Evolutionary conservation across 2,888 invertebrate species (phyloP).

Genomic region (Pemphredon lugubris): DNA sequence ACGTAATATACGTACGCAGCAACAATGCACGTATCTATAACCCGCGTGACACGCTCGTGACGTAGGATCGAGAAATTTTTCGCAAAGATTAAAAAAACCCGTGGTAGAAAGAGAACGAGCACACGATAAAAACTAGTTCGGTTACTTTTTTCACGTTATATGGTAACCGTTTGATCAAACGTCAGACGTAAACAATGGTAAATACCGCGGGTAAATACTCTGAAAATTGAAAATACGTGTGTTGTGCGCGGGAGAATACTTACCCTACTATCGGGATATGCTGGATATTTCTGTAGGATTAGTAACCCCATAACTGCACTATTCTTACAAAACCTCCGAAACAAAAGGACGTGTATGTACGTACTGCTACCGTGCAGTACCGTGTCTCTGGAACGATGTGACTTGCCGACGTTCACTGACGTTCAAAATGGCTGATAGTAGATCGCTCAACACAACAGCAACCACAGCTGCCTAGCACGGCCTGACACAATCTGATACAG

Average conservation of each 20-base stretch:
- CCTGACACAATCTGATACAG: too few species aligned
- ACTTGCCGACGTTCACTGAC: constrained; percentile 1
- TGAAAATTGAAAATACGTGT: neutral
- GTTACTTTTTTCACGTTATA: neutral
- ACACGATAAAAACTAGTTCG: too few species aligned
- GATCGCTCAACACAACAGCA: too few species aligned
- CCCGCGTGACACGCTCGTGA: too few species aligned
- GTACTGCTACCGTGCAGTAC: too few species aligned
- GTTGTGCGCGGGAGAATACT: constrained; percentile 24
- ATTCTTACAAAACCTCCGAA: constrained; percentile 18
- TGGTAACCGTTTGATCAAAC: neutral
- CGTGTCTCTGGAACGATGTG: constrained; percentile 1
- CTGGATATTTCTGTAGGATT: constrained; percentile 43
- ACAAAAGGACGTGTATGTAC: too few species aligned
- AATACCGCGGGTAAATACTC: neutral
- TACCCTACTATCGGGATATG: constrained; percentile 63
- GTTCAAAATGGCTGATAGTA: constrained; percentile 9
- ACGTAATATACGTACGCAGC: too few species aligned
- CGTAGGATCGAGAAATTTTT: too few species aligned
- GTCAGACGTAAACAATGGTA: constrained; percentile 14
- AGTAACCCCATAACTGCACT: constrained; percentile 59
- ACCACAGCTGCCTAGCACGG: too few species aligned
- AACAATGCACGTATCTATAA: too few species aligned
- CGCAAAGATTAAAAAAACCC: too few species aligned
- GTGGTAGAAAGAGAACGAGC: too few species aligned